These are phyloP conservation scores for Nudaria mundana DNA, from an alignment of 2,888 invertebrate species.

Conservation along the genomic window DNA sequence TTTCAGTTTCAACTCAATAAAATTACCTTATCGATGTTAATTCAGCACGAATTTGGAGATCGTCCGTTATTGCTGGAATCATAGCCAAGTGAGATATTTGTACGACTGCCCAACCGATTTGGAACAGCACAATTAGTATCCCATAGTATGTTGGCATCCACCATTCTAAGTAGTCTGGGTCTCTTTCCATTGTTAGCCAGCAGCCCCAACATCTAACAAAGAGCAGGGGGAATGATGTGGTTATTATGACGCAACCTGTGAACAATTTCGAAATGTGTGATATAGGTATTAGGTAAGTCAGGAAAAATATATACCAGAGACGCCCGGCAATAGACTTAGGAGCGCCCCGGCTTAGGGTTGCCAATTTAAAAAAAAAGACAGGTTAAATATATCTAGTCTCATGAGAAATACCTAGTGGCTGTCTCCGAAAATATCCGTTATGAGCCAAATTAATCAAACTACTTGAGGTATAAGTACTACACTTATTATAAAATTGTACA, in stretches of 20 bases:
- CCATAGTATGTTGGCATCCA: constrained; percentile 81
- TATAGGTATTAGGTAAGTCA: background rate
- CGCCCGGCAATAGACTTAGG: no score
- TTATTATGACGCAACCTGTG: constrained; percentile 84
- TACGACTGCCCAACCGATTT: constrained; percentile 96
- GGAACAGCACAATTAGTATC: constrained; percentile 86
- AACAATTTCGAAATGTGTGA: constrained; percentile 7
- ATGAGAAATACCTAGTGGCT: no score
- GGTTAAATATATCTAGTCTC: no score
- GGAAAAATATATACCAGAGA: no score
- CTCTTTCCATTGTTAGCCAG: constrained; percentile 46
- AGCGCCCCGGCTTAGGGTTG: no score
- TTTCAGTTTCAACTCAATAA: no score
- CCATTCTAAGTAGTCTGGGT: constrained; percentile 62
- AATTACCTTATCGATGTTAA: constrained; percentile 89
- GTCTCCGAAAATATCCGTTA: no score
- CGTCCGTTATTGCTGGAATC: constrained; percentile 90
- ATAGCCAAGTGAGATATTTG: constrained; percentile 96
- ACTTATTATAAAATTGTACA: no score
- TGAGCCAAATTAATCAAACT: no score
- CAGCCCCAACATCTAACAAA: constrained; percentile 87
- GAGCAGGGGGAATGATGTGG: constrained; percentile 88
- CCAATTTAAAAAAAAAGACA: no score
- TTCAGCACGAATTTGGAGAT: constrained; percentile 86
- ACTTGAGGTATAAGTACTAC: no score